Evolutionary conservation across 2,113 vertebrate species (phyloP).

Genomic region (Podilymbus podiceps): DNA sequence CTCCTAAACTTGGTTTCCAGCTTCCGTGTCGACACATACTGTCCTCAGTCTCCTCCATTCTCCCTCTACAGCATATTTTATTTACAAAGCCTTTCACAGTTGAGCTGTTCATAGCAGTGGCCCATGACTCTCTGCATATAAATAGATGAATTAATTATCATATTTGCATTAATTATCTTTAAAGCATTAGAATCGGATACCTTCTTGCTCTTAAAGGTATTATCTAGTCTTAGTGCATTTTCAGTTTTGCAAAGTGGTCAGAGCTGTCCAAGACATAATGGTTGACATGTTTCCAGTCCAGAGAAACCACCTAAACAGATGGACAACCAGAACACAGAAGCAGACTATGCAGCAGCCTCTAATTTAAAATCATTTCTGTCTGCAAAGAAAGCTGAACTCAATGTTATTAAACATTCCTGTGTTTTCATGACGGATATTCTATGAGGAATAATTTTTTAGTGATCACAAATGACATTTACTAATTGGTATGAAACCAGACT

Average conservation of each 20-base stretch:
- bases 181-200: not conserved
- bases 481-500: constrained; percentile 28
- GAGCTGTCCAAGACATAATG: not conserved
- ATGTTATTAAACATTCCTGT: constrained; percentile 31
- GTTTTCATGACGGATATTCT: not conserved
- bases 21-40: rapidly evolving
- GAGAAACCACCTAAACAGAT: constrained; percentile 39
- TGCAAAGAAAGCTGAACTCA: constrained; percentile 26
- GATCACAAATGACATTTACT: constrained; percentile 26
- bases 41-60: not conserved
- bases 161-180: not conserved
- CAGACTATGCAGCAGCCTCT: constrained; percentile 2
- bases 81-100: not conserved
- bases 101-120: not conserved
- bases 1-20: not conserved
- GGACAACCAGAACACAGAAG: constrained; percentile 17
- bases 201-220: not conserved
- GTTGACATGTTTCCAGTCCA: not conserved
- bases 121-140: not conserved
- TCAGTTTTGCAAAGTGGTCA: not conserved
- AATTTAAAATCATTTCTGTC: constrained; percentile 35
- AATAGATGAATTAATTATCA: not conserved
- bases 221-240: not conserved
- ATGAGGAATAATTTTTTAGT: not conserved
- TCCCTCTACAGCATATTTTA: not conserved